Conservation (phyloP, 2,797 vertebrate genomes). For the Enteromius treurensis region DNA sequence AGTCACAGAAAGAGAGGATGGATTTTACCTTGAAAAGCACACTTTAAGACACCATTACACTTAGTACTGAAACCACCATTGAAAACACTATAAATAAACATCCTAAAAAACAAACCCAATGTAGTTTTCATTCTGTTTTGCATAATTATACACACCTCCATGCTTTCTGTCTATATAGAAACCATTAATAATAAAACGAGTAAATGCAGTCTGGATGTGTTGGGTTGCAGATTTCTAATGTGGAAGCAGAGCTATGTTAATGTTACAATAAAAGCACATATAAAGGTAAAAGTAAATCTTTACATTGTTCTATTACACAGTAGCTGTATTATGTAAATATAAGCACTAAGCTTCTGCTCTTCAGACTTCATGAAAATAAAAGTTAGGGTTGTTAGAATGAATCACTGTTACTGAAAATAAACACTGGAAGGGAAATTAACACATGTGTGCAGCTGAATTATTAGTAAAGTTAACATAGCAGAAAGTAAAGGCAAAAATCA, state of each 20-base stretch:
- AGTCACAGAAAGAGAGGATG: conserved; percentile 46
- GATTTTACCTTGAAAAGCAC: conserved; percentile 39
- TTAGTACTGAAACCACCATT: conserved; percentile 58
- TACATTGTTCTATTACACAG: conserved; percentile 30
- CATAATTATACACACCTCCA: background rate
- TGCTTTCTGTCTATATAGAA: background rate
- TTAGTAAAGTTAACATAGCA: background rate
- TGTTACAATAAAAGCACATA: conserved; percentile 27
- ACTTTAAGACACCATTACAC: conserved; percentile 53
- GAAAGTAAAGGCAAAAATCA: conserved; percentile 3
- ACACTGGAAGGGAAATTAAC: background rate
- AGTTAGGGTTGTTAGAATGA: background rate
- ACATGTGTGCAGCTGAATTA: background rate
- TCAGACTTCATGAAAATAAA: background rate
- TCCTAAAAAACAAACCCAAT: background rate
- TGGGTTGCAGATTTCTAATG: background rate
- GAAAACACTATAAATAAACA: background rate
- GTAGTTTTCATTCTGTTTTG: background rate
- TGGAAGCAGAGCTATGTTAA: conserved; percentile 62
- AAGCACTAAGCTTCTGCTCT: conserved; percentile 1
- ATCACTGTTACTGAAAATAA: conserved; percentile 12
- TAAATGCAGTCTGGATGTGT: background rate
- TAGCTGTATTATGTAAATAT: conserved; percentile 24
- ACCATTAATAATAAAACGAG: background rate
- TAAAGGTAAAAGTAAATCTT: conserved; percentile 11